Evolutionary conservation across 2,888 invertebrate genomes (phyloP).

Genomic region (Himalopsyche japonica): DNA sequence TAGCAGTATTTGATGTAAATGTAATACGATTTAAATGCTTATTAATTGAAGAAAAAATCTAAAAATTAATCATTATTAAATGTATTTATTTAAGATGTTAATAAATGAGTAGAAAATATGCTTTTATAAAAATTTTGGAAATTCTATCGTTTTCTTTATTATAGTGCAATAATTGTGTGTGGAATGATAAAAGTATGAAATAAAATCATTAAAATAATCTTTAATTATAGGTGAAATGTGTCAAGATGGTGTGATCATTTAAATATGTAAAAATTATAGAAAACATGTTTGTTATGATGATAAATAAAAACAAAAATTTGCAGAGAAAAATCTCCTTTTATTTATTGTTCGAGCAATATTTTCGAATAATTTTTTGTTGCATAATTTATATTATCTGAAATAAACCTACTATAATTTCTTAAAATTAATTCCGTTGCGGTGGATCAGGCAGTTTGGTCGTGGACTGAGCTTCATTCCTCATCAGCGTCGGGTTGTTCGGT

Average conservation of each 20-base stretch:
- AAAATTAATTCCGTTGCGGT: slow-evolving; percentile 21
- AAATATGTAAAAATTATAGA: neutral
- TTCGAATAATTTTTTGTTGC: slow-evolving; percentile 24
- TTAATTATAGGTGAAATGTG: neutral
- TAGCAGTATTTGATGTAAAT: too few species aligned
- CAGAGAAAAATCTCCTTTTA: slow-evolving; percentile 38
- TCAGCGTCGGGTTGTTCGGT: neutral
- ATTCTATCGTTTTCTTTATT: too few species aligned
- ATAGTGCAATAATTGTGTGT: too few species aligned
- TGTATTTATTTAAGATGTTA: too few species aligned
- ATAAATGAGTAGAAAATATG: too few species aligned
- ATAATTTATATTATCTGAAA: slow-evolving; percentile 42
- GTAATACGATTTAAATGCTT: too few species aligned
- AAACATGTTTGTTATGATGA: neutral
- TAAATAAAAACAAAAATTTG: slow-evolving; percentile 2
- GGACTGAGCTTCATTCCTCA: slow-evolving; percentile 30
- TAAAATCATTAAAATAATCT: neutral
- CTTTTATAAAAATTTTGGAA: too few species aligned
- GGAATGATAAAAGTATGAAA: too few species aligned
- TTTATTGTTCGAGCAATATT: slow-evolving; percentile 29
- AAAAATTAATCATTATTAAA: too few species aligned
- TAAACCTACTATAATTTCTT: slow-evolving; percentile 40
- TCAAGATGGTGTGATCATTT: too few species aligned
- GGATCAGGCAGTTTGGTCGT: slow-evolving; percentile 13
- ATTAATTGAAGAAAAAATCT: too few species aligned